Evolutionary conservation across 2,797 vertebrate species (phyloP), one percentile per base, ranked within the genome.

Genomic region (Moxostoma hubbsi): DNA sequence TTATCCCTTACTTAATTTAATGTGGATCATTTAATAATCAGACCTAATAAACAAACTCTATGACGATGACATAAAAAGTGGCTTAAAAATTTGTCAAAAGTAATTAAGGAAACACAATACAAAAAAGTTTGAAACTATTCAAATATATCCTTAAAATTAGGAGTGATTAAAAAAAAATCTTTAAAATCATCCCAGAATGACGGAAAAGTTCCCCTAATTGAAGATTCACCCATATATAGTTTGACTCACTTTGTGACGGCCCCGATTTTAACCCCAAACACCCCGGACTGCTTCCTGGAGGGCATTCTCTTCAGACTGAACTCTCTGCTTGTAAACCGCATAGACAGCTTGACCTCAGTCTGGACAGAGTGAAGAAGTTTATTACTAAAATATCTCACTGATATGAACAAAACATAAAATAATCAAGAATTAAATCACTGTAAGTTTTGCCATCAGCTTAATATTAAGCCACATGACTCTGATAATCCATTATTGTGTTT

Each of bases 281-380:
- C 98, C 0, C 98, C 98, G 0, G 96, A 95, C 86, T 98, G 97
- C 81, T 98, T 99, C 72, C 96, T 92, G 7, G 97, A 98, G 0
- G 97, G 96, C 94, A 97, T 95, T 86, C 96, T 94, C 87, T 99
- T 98, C 88, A 99, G 90, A 89, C 98, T 99, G 86, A 99, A 98
- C 87, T 99, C 98, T 65, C 98, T 93, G 78, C 96, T 99, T 80
- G 95, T 98, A 86, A 99, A 98, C 93, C 97, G 99, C 88, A 99
- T 91, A 0, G 97, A 99, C 2, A 99, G 91, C 86, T 98, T 99
- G 79, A 98, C 96, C 87, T 99, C 98, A 11, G 98, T 94, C 98
- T 99, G 90, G 75, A 74, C 71, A 53, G 9, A 75, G 71, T 15
- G 62, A 74, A 57, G 49, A 59, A 66, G 53, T 36, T 53, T 68